A percentile compares a stretch with the other conserved stretches of the same genome.
Conservation (phyloP, 2,888 invertebrate genomes). For the Caenorhabditis afra region DNA sequence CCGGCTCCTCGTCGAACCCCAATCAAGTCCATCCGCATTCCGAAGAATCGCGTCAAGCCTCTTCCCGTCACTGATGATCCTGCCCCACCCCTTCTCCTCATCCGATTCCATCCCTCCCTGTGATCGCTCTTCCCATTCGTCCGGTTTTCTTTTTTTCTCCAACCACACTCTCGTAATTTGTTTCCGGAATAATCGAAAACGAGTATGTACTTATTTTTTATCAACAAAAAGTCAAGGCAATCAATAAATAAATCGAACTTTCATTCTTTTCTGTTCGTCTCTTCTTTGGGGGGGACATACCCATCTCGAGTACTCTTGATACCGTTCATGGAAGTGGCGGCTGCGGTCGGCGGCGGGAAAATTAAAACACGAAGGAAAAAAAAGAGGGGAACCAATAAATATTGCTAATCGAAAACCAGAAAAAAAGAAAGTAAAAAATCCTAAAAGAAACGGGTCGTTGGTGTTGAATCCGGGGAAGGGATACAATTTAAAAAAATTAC, state of each 20-base stretch:
- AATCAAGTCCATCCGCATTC: conserved; percentile 58
- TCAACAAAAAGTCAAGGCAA: no score
- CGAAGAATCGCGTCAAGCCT: conserved; percentile 25
- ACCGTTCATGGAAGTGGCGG: conserved; percentile 13
- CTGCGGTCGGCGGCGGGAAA: not conserved
- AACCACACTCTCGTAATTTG: not conserved
- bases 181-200: conserved; percentile 18
- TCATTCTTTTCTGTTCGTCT: conserved; percentile 12
- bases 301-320: conserved; percentile 18
- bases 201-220: conserved; percentile 5
- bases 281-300: no score
- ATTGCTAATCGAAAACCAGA: conserved; percentile 36
- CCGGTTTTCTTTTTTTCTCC: conserved; percentile 33
- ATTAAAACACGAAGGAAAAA: not conserved
- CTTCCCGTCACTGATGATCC: conserved; percentile 29
- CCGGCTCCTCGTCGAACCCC: conserved; percentile 33
- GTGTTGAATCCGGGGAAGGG: conserved; percentile 6
- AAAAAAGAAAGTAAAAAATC: conserved; percentile 37
- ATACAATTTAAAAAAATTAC: conserved; percentile 20
- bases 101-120: conserved; percentile 35
- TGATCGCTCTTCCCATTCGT: conserved; percentile 23
- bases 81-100: not conserved
- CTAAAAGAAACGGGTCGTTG: conserved; percentile 20
- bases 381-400: conserved; percentile 24
- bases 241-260: not conserved